Conservation (phyloP, 2,888 invertebrate genomes). For the Monopis laevigella region DNA sequence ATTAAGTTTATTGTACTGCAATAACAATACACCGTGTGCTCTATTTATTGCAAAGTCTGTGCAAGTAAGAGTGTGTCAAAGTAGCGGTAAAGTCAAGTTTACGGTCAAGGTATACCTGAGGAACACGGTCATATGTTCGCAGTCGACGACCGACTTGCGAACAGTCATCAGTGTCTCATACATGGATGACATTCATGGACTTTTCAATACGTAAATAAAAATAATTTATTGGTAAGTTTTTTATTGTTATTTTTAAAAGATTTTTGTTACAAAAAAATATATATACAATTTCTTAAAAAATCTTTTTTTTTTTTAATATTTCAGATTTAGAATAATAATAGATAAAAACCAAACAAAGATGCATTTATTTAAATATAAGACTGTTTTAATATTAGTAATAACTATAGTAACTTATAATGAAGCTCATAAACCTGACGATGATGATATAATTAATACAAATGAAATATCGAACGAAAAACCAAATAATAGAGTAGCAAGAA, state of each 20-base stretch:
- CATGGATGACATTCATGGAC: neutral
- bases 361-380: slow-evolving; percentile 7
- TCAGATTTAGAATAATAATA: neutral
- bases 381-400: slow-evolving; percentile 6
- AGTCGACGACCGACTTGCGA: slow-evolving; percentile 28
- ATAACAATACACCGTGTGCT: neutral
- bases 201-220: neutral
- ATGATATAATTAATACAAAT: neutral
- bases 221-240: neutral
- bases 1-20: too few relatives aligned
- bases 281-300: too few relatives aligned
- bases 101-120: slow-evolving; percentile 36
- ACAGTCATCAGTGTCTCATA: neutral
- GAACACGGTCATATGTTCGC: slow-evolving; percentile 26
- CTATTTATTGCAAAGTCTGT: neutral
- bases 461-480: slow-evolving; percentile 2
- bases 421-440: neutral
- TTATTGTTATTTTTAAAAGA: neutral
- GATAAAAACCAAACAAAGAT: neutral
- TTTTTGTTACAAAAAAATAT: too few relatives aligned
- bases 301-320: neutral
- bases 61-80: slow-evolving; percentile 28
- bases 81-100: slow-evolving; percentile 54
- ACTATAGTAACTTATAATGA: neutral
- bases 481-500: slow-evolving; percentile 25